Conservation (phyloP, 2,888 invertebrate genomes). For the Carterocephalus palaemon region DNA sequence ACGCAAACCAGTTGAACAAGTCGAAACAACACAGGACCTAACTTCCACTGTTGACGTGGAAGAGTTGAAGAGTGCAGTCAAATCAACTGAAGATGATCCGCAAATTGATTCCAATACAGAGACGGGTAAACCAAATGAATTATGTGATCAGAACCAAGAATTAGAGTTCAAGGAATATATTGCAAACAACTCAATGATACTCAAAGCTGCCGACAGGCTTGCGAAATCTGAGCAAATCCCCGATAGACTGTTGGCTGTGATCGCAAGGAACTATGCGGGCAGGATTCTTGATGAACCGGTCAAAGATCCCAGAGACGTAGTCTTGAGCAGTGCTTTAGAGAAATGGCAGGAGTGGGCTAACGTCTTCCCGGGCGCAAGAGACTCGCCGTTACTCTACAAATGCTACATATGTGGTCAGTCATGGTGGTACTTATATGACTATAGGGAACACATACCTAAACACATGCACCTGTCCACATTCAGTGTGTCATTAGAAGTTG, state of each 20-base stretch:
- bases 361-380: conserved; percentile 20
- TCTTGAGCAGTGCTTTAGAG: conserved; percentile 33
- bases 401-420: conserved; percentile 47
- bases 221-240: conserved; percentile 26
- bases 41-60: not conserved
- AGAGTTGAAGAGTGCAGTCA: too few relatives aligned
- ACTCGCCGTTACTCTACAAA: conserved; percentile 45
- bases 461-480: conserved; percentile 15
- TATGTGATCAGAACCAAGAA: too few relatives aligned
- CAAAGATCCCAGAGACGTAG: not conserved
- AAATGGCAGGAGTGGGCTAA: conserved; percentile 38
- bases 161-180: conserved; percentile 9
- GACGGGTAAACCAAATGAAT: too few relatives aligned
- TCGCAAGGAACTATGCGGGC: conserved; percentile 38
- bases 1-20: conserved; percentile 3
- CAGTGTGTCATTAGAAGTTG: conserved; percentile 28
- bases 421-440: conserved; percentile 48
- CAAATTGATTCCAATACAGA: too few relatives aligned
- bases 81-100: too few relatives aligned
- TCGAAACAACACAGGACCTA: not conserved
- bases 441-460: conserved; percentile 39
- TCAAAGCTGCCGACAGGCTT: conserved; percentile 26
- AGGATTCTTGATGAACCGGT: not conserved
- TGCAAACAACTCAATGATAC: conserved; percentile 24
- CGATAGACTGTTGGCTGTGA: conserved; percentile 36